phyloP scores from a whole-genome alignment of 2,113 vertebrate genomes.

The Pedetes capensis region DNA sequence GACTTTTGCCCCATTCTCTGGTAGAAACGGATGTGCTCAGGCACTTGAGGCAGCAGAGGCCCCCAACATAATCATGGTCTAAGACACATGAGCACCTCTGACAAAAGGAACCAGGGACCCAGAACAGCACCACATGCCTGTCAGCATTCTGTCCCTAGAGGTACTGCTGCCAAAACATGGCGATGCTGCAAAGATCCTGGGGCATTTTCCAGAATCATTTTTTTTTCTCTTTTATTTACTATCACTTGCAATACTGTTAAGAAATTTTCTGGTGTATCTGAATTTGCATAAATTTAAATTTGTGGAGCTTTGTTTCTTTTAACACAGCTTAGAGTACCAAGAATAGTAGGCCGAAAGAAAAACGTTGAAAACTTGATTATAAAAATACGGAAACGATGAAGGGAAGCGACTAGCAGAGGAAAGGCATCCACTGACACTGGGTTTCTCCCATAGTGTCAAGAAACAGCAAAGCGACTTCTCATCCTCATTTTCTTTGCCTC shows the following conservation, averaged over 20 bases:
- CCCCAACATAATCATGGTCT: rapidly evolving
- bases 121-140: neutral
- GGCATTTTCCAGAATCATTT: neutral
- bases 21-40: neutral
- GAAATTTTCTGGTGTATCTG: neutral
- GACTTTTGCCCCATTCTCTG: neutral
- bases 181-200: neutral
- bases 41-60: neutral
- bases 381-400: neutral
- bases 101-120: neutral
- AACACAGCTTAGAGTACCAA: neutral
- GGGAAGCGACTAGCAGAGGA: neutral
- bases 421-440: neutral
- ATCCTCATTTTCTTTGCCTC: neutral
- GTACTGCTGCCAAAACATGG: neutral
- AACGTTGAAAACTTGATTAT: neutral
- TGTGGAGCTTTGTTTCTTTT: neutral
- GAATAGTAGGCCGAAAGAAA: neutral
- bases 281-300: neutral
- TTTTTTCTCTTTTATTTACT: neutral
- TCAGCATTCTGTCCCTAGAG: neutral
- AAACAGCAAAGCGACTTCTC: neutral
- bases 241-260: neutral
- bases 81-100: rapidly evolving
- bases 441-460: neutral